Evolutionary conservation across 2,797 vertebrate genomes (phyloP), one percentile per base, ranked within the genome.

Genomic region (Sebastes diploproa): DNA sequence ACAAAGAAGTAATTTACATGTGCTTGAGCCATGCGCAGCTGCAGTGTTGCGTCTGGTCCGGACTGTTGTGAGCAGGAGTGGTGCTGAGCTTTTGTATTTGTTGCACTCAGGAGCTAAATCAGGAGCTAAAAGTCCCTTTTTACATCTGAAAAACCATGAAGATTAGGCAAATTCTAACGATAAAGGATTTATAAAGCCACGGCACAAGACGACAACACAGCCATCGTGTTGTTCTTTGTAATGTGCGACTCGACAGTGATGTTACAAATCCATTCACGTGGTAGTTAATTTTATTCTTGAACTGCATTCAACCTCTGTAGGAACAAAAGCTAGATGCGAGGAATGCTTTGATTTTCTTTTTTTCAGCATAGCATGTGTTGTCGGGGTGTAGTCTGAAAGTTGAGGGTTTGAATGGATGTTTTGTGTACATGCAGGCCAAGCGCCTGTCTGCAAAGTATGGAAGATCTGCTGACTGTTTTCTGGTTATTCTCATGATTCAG

Each of bases 1-100:
- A 88, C 88, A 91, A 88, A 90, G 80, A 56, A 62, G 82, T 70
- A 36, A 70, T 89, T 88, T 81, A 82, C 79, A 83, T 69, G 81
- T 50, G 34, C 58, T 77, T 23, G 42, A 62, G 62, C 63, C 6
- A 7, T 13, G 63, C 60, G 77, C 86, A 85, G 83, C 88, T 87
- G 85, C 81, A 58, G 75, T 6, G 59, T 30, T 52, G 72, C 27
- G 58, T 65, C 68, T 62, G 70, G 9, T 76, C 56, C 7, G 56
- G 59, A 58, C 46, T 34, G 70, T 18, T 80, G 65, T 69, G 58
- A n/a, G 64, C 55, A 59, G 71, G 7, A 22, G 34, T 25, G 62
- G 20, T 50, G 23, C 66, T 30, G 22, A 25, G 50, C 30, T 75
- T 69, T 80, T 80, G 64, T 82, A 9, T 76, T 60, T 54, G 64